Conservation (phyloP, 2,113 vertebrate species). For the Martes martes region DNA sequence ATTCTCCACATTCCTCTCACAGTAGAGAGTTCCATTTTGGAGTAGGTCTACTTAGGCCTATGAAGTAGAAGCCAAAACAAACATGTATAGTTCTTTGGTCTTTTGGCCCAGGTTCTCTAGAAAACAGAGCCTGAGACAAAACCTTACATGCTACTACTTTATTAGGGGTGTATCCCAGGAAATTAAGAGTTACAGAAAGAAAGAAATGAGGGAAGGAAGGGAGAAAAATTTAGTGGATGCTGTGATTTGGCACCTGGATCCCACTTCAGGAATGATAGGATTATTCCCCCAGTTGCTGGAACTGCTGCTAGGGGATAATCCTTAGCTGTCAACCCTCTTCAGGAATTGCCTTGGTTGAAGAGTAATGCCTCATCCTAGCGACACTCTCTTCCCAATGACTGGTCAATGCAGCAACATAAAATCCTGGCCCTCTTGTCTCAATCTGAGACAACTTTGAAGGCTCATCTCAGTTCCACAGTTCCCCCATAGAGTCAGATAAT, state of each 20-base stretch:
- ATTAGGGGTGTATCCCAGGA: background rate
- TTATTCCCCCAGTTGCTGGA: background rate
- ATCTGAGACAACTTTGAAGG: background rate
- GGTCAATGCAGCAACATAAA: background rate
- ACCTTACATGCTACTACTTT: background rate
- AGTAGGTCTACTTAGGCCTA: background rate
- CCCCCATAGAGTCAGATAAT: background rate
- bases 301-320: background rate
- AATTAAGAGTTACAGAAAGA: background rate
- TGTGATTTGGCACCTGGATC: background rate
- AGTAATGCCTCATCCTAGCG: background rate
- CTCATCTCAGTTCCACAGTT: background rate
- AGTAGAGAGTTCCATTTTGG: background rate
- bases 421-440: background rate
- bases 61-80: background rate
- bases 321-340: background rate
- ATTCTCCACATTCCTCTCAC: background rate
- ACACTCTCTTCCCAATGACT: background rate
- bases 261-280: background rate
- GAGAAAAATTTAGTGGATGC: background rate
- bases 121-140: background rate
- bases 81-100: background rate
- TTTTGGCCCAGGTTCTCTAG: background rate
- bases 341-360: background rate
- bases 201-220: background rate